Base-by-base conservation (phyloP, 2,888 invertebrate genomes). In the Syrphus vitripennis region DNA sequence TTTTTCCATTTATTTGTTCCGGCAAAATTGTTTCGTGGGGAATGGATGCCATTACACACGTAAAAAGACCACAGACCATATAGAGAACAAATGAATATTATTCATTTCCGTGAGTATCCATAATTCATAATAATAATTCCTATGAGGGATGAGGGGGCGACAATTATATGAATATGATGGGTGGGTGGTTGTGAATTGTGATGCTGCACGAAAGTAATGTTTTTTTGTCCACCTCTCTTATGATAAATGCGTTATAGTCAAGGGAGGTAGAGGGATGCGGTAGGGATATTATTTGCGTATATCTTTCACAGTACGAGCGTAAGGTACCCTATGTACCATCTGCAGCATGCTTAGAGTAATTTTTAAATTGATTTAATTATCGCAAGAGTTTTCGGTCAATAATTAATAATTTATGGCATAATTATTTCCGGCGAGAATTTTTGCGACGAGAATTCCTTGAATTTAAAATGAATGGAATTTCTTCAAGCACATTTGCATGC, bases 341-440 rank as follows among this genome's bases (percentile, higher is more conserved):
- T 78, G 77, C 70, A 34, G 12, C 42, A n/a, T 24, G 48, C 67
- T 78, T 45, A 31, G 37, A 59, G 80, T 80, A 84, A 84, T 81
- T 74, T 74, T 77, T 65, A 70, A 82, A 81, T 72, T 82, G 86
- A 86, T 81, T 86, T 86, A 81, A 86, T 82, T 86, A 82, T 61
- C 77, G 50, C 82, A 55, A 78, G 77, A 63, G 77, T 77, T 86
- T 74, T 86, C 59, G 74, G 82, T 82, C 86, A 82, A 86, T 82
- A 86, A 82, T 86, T 86, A 78, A 50, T 82, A 86, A 86, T 86
- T 86, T 86, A 86, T 86, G 82, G 57, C 77, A 78, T 82, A 84
- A 81, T 84, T 84, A 77, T 72, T 72, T 71, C 24, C 29, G 21
- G 21, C 45, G 69, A 63, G 59, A 42, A 55, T 45, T 57, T 59